phyloP scores from a whole-genome alignment of 2,113 vertebrate genomes.

The Myiozetetes cayanensis region DNA sequence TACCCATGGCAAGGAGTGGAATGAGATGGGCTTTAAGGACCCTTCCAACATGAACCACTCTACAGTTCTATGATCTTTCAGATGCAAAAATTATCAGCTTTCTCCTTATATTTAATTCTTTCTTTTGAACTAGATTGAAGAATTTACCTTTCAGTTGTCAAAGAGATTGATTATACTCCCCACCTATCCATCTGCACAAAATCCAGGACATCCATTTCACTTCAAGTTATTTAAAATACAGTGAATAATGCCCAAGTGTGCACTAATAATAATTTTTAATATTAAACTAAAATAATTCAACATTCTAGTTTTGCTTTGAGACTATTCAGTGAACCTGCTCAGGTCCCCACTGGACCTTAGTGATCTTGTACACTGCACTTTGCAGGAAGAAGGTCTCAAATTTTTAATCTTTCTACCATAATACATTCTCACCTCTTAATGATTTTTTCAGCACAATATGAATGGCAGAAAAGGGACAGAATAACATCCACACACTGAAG shows the following conservation, averaged over 20 bases:
- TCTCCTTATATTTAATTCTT: not conserved
- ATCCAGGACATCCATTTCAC: not conserved
- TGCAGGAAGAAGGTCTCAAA: not conserved
- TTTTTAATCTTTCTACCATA: not conserved
- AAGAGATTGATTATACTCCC: not conserved
- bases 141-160: not conserved
- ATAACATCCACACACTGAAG: not conserved
- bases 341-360: not conserved
- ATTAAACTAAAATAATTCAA: not conserved
- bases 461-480: not conserved
- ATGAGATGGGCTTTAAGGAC: not conserved
- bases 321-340: not conserved
- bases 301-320: not conserved
- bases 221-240: not conserved
- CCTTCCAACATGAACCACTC: not conserved
- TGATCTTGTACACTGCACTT: not conserved
- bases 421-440: not conserved
- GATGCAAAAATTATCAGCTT: not conserved
- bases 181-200: not conserved
- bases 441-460: not conserved
- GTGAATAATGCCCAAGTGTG: not conserved
- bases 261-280: not conserved
- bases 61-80: not conserved
- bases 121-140: not conserved
- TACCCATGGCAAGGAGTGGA: not conserved